Percentiles rank a stretch among this genome's conserved stretches.
phyloP scores from a whole-genome alignment of 2,888 invertebrate species.

The Scaptomyza parva region DNA sequence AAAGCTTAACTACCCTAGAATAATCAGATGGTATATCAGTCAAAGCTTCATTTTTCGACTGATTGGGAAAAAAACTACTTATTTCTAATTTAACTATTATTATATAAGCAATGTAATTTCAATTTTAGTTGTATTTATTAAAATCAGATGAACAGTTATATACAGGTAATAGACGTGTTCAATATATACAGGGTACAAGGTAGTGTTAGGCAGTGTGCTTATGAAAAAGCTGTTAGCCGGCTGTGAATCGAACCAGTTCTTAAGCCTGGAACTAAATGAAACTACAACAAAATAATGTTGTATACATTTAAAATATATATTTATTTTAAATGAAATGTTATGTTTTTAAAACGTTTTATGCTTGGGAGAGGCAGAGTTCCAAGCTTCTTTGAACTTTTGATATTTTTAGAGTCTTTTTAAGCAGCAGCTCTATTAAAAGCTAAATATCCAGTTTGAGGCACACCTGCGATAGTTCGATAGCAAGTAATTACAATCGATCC shows the following conservation, averaged over 20 bases:
- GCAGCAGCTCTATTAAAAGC: neutral
- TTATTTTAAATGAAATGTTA: too few species aligned
- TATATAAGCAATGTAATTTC: neutral
- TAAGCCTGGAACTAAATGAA: too few species aligned
- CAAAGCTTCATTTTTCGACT: neutral
- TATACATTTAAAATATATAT: too few species aligned
- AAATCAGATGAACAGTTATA: too few species aligned
- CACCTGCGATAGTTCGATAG: conserved; percentile 2
- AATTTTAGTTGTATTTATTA: neutral
- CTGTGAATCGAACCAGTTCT: neutral
- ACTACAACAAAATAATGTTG: too few species aligned
- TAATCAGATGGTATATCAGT: neutral
- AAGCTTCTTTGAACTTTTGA: too few species aligned
- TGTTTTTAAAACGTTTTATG: too few species aligned
- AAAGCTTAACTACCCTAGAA: conserved; percentile 3
- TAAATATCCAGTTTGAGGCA: neutral
- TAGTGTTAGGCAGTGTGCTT: neutral
- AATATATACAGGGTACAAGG: neutral
- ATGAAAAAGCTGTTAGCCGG: neutral
- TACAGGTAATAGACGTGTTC: neutral
- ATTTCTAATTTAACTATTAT: neutral
- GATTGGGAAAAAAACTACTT: neutral
- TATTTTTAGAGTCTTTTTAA: neutral
- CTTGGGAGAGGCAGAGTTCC: too few species aligned
- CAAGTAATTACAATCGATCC: neutral